phyloP scores from a whole-genome alignment of 2,113 vertebrate genomes.

The Muscicapa adusta region DNA sequence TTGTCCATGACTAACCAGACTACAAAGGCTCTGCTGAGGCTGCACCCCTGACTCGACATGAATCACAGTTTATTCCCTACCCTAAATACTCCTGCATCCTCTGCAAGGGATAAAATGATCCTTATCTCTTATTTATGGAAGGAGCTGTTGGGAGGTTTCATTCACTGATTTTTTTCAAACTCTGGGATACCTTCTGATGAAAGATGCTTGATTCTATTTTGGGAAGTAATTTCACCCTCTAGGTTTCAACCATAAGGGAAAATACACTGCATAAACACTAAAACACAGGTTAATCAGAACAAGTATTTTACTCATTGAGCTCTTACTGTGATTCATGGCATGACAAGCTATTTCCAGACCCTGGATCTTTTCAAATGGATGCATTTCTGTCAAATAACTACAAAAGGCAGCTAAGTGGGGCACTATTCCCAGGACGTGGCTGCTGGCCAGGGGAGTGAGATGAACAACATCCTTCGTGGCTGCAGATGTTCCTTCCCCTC shows the following conservation, averaged over 20 bases:
- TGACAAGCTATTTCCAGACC: constrained; percentile 11
- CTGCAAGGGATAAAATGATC: background rate
- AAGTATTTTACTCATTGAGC: background rate
- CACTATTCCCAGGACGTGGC: constrained; percentile 9
- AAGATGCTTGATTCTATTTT: background rate
- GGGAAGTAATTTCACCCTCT: constrained; percentile 37
- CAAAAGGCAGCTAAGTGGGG: constrained; percentile 44
- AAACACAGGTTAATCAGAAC: constrained; percentile 35
- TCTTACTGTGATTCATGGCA: background rate
- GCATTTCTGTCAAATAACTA: background rate
- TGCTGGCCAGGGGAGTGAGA: constrained; percentile 17
- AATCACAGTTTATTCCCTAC: background rate
- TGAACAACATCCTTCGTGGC: background rate
- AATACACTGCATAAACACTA: background rate
- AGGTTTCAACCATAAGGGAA: constrained; percentile 21
- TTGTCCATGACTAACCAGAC: background rate
- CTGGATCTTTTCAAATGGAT: constrained; percentile 6
- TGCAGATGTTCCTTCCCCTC: constrained; percentile 13
- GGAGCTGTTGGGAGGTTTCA: constrained; percentile 15
- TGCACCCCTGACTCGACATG: background rate
- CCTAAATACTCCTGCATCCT: background rate
- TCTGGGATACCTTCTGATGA: background rate
- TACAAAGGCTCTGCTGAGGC: background rate
- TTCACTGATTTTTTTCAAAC: constrained; percentile 1
- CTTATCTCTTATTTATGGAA: constrained; percentile 33